Percentiles rank a stretch among this genome's conserved stretches.
phyloP scores from a whole-genome alignment of 2,113 vertebrate genomes.

The Oreocharis arfaki region DNA sequence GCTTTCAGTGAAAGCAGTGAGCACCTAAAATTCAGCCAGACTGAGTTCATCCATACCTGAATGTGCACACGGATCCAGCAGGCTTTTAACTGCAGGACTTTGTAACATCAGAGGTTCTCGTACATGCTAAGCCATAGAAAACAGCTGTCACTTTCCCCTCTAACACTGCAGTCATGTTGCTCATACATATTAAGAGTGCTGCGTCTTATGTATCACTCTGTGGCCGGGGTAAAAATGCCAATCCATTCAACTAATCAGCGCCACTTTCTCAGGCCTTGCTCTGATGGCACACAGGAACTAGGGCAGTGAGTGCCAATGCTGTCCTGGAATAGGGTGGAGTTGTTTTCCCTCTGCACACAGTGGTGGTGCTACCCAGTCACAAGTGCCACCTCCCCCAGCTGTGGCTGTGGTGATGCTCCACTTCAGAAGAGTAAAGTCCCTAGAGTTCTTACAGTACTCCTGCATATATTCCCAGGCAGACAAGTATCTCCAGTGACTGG shows the following conservation, averaged over 20 bases:
- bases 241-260: not conserved
- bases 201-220: not conserved
- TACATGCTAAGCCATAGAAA: not conserved
- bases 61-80: not conserved
- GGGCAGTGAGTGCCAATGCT: not conserved
- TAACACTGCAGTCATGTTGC: not conserved
- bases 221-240: not conserved
- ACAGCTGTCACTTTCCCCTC: not conserved
- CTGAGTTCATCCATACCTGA: not conserved
- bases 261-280: not conserved
- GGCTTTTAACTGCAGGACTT: not conserved
- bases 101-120: not conserved
- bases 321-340: not conserved
- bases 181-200: rapidly evolving
- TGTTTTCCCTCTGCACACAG: not conserved
- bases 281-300: not conserved
- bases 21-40: not conserved
- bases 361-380: not conserved
- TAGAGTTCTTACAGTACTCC: not conserved
- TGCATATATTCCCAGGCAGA: not conserved
- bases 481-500: not conserved
- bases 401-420: not conserved
- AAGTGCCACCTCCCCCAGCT: not conserved
- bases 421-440: not conserved
- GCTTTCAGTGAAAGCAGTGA: not conserved